These are phyloP conservation scores for Platysteira castanea DNA, from an alignment of 2,113 vertebrate species.

Conservation along the genomic window DNA sequence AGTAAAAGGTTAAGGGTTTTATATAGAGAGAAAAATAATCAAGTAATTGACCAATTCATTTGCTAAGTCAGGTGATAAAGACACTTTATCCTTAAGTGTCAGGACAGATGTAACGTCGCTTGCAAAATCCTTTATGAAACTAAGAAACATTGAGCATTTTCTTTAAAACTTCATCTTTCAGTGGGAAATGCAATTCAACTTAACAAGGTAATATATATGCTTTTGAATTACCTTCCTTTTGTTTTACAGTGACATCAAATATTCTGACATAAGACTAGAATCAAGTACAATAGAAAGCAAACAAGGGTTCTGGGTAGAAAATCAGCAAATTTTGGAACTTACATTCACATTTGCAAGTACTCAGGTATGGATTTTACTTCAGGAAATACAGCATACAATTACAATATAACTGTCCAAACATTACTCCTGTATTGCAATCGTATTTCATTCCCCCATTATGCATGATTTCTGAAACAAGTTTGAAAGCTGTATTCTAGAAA, in stretches of 20 bases:
- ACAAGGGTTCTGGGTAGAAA: background rate
- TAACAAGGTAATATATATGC: background rate
- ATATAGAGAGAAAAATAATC: background rate
- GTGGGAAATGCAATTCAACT: background rate
- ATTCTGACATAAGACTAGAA: background rate
- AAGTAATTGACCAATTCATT: background rate
- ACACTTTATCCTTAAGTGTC: background rate
- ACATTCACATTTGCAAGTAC: background rate
- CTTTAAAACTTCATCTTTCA: background rate
- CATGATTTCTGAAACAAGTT: slow-evolving; percentile 13
- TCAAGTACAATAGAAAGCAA: background rate
- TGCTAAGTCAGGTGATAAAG: background rate
- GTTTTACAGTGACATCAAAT: background rate
- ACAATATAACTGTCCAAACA: background rate
- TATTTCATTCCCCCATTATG: background rate
- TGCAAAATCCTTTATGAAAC: background rate
- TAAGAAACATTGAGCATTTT: background rate
- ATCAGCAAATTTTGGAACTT: background rate
- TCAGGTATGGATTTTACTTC: background rate
- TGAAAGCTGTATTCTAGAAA: background rate
- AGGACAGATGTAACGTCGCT: background rate
- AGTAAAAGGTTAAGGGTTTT: background rate
- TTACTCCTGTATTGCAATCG: background rate
- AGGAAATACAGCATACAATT: background rate
- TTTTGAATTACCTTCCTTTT: background rate